Evolutionary conservation across 2,113 vertebrate species (phyloP).

Genomic region (Prionailurus viverrinus): DNA sequence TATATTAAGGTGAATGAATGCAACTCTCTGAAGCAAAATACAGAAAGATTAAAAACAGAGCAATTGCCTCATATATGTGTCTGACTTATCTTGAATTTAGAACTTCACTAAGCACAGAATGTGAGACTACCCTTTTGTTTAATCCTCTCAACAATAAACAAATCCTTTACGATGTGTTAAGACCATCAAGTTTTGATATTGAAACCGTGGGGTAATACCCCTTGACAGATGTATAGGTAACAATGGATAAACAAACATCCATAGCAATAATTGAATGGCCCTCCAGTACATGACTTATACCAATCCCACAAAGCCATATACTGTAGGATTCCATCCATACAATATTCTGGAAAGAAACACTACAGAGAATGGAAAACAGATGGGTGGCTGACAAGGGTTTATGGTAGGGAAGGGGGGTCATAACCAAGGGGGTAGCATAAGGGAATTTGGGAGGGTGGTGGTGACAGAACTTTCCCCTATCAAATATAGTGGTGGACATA

Average conservation of each 20-base stretch:
- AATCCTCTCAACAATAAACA: neutral
- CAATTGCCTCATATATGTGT: neutral
- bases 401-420: neutral
- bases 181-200: neutral
- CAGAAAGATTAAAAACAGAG: neutral
- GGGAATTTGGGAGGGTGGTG: neutral
- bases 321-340: neutral
- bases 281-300: neutral
- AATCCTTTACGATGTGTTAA: neutral
- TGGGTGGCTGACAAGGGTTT: neutral
- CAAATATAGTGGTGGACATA: neutral
- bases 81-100: neutral
- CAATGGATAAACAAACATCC: neutral
- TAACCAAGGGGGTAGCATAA: neutral
- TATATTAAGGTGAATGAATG: neutral
- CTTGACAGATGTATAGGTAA: neutral
- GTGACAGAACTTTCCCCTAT: too few species aligned
- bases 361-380: neutral
- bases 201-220: neutral
- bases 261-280: neutral
- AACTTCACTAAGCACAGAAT: neutral
- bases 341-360: neutral
- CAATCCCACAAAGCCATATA: neutral
- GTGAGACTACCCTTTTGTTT: neutral
- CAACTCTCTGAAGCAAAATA: constrained; percentile 31